These are phyloP conservation scores for Podocnemis expansa DNA, from an alignment of 2,113 vertebrate genomes.

Conservation along the genomic window DNA sequence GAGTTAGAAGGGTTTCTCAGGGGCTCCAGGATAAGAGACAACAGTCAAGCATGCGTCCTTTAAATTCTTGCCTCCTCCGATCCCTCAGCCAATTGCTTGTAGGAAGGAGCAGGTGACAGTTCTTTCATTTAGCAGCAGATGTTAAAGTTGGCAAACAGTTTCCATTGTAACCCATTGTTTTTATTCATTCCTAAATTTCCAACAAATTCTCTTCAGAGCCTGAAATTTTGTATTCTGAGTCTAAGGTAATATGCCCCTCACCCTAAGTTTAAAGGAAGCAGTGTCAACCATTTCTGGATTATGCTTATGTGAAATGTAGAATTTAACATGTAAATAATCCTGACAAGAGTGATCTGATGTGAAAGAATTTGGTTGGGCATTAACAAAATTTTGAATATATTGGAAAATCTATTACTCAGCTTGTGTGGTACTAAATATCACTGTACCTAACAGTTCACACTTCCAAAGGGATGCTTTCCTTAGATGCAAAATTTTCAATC, in stretches of 20 bases:
- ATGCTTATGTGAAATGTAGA: neutral
- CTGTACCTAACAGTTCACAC: neutral
- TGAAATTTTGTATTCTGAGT: slow-evolving; percentile 48
- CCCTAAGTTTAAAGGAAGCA: neutral
- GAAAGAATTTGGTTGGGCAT: slow-evolving; percentile 28
- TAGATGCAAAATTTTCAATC: neutral
- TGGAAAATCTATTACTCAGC: slow-evolving; percentile 53
- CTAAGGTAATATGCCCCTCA: neutral
- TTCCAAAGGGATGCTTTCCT: slow-evolving; percentile 15
- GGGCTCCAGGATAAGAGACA: slow-evolving; percentile 12
- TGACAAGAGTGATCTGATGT: neutral
- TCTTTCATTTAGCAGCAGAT: slow-evolving; percentile 51
- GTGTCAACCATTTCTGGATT: neutral
- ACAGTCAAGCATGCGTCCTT: neutral
- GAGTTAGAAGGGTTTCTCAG: slow-evolving; percentile 8
- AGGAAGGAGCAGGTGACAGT: neutral
- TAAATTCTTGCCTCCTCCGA: neutral
- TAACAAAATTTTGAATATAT: slow-evolving; percentile 34
- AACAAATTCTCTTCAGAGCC: slow-evolving; percentile 31
- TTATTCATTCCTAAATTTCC: slow-evolving; percentile 53
- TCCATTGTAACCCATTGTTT: slow-evolving; percentile 10
- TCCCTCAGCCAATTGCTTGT: neutral
- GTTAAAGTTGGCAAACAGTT: slow-evolving; percentile 17
- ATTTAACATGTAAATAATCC: neutral
- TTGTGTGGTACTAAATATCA: neutral